Percentiles rank a stretch among this genome's conserved stretches.
Conservation (phyloP, 2,888 invertebrate species). For the Euzetes globulus region DNA sequence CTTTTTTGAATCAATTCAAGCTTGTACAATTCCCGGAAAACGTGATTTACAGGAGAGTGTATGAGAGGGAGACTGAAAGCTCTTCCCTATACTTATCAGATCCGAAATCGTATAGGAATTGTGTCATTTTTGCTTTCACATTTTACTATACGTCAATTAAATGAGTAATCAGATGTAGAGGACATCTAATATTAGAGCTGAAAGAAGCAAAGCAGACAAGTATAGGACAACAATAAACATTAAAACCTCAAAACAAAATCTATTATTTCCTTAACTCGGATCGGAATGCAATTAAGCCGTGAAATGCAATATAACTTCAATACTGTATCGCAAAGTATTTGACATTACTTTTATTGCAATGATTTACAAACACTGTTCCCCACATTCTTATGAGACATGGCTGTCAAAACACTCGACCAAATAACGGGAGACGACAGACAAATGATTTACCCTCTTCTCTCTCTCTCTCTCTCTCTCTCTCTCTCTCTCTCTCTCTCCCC, state of each 20-base stretch:
- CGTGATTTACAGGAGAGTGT: constrained; percentile 1
- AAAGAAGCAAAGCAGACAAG: neutral
- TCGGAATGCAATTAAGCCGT: constrained; percentile 7
- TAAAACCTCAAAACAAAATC: neutral
- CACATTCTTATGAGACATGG: neutral
- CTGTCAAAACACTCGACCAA: constrained; percentile 8
- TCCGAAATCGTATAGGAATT: neutral
- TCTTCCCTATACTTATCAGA: neutral
- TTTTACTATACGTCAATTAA: constrained; percentile 15
- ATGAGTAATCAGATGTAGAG: neutral
- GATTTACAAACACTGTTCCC: constrained; percentile 9
- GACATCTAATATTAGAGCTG: neutral
- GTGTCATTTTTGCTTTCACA: neutral
- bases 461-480: too few relatives aligned
- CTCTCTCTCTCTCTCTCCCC: too few relatives aligned
- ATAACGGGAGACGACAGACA: neutral
- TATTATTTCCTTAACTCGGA: neutral
- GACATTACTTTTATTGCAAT: constrained; percentile 1
- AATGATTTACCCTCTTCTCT: too few relatives aligned
- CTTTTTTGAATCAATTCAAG: neutral
- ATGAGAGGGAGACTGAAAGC: too few relatives aligned
- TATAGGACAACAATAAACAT: neutral
- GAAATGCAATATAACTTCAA: constrained; percentile 1
- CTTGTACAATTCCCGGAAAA: neutral
- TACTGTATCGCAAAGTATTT: neutral